Percentiles rank a stretch among this genome's conserved stretches.
Evolutionary conservation across 1,140 invertebrate genomes (phyloP).

Genomic region (Plectrocnemia conspersa): DNA sequence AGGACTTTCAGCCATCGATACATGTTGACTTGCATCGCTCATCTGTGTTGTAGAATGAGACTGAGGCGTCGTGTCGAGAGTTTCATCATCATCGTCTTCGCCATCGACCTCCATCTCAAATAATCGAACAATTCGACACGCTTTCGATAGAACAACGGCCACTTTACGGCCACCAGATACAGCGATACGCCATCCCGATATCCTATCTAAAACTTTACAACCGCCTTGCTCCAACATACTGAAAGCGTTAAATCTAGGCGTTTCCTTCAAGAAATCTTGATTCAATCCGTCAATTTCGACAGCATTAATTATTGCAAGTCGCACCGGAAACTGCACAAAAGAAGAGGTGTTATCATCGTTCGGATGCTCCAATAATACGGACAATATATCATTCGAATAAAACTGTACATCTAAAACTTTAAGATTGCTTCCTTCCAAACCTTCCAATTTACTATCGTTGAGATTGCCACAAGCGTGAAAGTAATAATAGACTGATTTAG

Average conservation of each 20-base stretch:
- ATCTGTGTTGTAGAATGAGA: conserved; percentile 36
- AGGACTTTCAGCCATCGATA: conserved; percentile 25
- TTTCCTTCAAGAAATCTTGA: conserved; percentile 51
- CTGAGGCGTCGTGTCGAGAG: conserved; percentile 46
- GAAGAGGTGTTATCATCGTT: conserved; percentile 51
- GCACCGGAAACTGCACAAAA: conserved; percentile 64
- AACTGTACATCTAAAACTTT: conserved; percentile 68
- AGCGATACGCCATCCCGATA: conserved; percentile 67
- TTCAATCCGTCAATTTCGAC: conserved; percentile 48
- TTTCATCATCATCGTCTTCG: conserved; percentile 77
- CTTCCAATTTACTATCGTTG: conserved; percentile 37
- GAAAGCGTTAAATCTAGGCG: conserved; percentile 48
- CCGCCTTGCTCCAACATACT: conserved; percentile 47
- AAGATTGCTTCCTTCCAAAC: conserved; percentile 42
- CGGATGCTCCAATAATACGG: conserved; percentile 63
- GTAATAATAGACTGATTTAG: conserved; percentile 35
- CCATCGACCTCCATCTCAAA: conserved; percentile 91
- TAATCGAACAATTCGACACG: conserved; percentile 71
- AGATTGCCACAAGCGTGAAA: conserved; percentile 40
- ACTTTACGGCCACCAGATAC: conserved; percentile 87
- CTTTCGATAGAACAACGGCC: conserved; percentile 78
- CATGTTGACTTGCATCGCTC: conserved; percentile 29
- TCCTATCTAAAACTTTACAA: conserved; percentile 65
- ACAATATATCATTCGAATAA: conserved; percentile 74
- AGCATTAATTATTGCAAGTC: conserved; percentile 45